Evolutionary conservation across 2,113 vertebrate species (phyloP), one percentile per base, ranked within the genome.

Genomic region (Heterotilapia buettikoferi): DNA sequence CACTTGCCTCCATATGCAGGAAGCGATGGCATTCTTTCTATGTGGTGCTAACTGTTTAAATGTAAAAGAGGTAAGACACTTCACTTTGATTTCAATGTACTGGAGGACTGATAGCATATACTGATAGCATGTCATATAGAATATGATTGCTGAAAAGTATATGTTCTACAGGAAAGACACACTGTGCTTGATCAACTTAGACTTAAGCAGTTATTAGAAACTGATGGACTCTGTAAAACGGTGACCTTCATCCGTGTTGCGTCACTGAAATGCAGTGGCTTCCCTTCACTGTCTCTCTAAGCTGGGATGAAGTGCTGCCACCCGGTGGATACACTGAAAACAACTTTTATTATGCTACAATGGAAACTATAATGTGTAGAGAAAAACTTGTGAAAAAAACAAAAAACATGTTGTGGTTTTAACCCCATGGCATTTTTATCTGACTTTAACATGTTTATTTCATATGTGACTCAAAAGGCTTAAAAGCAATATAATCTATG

Each of bases 401-500:
- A 21, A 21, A 31, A 47, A 78, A 33, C 73, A 52, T 78, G 45
- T 78, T 26, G 9, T 76, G 3, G 47, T 40, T 85, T 52, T n/a
- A 7, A 29, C 13, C 9, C 12, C 14, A n/a, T 61, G 6, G 31
- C 36, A 13, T 59, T 50, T 31, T 50, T 12, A 36, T 61, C 47
- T 83, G 7, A 43, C 18, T 81, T 80, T 31, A 33, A 16, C 5
- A 47, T 54, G 5, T 66, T 50, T 47, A 7, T 59, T 84, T 40
- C 36, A 86, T 21, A 86, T 80, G 80, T 76, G 10, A 80, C 31
- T 31, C 84, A 88, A 59, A 45, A 81, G 31, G 87, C 84, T 88
- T 84, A 68, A 91, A 88, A 91, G 90, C 92, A 93, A 92, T 90
- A 91, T 43, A 87, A 38, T 53, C 83, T 45, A 76, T 73, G 78